Evolutionary conservation across 1,140 invertebrate genomes (phyloP).

Genomic region (Campoletis sonorensis): DNA sequence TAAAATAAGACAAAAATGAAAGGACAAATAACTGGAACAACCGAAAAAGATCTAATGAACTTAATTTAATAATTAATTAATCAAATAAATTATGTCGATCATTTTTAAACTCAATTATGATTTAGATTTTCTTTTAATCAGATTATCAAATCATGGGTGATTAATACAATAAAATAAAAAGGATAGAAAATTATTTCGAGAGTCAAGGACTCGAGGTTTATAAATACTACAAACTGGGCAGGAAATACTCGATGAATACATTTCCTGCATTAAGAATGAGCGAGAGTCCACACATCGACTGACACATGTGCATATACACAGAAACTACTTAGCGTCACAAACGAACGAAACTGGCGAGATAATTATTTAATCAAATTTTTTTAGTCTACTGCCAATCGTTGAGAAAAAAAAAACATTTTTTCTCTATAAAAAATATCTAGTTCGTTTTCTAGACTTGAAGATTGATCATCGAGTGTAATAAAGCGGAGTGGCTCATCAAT

Average conservation of each 20-base stretch:
- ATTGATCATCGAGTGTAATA: slow-evolving; percentile 25
- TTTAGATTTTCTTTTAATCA: background rate
- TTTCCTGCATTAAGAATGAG: slow-evolving; percentile 32
- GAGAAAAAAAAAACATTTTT: background rate
- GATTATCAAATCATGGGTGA: background rate
- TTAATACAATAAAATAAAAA: slow-evolving; percentile 9
- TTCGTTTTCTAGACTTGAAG: background rate
- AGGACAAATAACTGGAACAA: no score
- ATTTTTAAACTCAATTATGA: no score
- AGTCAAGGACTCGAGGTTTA: slow-evolving; percentile 27
- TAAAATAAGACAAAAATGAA: background rate
- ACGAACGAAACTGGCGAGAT: background rate
- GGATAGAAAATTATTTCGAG: background rate
- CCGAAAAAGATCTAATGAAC: no score
- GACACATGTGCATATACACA: background rate
- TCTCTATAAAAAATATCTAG: background rate
- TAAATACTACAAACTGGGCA: slow-evolving; percentile 29
- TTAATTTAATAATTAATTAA: no score
- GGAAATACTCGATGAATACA: slow-evolving; percentile 39
- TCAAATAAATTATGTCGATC: no score
- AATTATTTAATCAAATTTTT: background rate
- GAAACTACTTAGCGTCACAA: background rate
- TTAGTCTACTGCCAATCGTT: background rate
- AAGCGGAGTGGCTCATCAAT: slow-evolving; percentile 28
- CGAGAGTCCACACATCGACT: background rate